phyloP scores from a whole-genome alignment of 2,113 vertebrate genomes.

The Paramisgurnus dabryanus region DNA sequence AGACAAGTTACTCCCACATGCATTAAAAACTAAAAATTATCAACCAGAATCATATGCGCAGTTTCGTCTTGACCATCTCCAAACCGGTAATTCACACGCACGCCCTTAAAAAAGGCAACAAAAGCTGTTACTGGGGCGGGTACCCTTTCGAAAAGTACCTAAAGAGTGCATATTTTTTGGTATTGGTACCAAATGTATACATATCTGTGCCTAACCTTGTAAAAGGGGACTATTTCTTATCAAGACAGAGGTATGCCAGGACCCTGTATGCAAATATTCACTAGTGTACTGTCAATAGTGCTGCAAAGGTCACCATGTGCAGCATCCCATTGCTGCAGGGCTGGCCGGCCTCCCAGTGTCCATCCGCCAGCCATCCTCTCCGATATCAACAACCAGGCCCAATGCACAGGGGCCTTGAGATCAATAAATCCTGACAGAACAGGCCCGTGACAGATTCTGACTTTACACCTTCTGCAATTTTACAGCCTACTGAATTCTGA shows the following conservation, averaged over 20 bases:
- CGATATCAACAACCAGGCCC: constrained; percentile 12
- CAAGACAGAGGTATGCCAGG: constrained; percentile 13
- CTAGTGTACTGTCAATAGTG: constrained; percentile 55
- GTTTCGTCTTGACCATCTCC: not conserved
- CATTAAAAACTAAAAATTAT: not conserved
- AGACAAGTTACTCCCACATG: constrained; percentile 18
- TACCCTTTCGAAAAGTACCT: too few relatives aligned
- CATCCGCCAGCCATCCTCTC: constrained; percentile 26
- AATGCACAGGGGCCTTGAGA: not conserved
- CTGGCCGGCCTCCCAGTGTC: constrained; percentile 70
- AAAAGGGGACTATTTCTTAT: not conserved
- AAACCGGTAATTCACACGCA: too few relatives aligned
- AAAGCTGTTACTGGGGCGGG: too few relatives aligned
- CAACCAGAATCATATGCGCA: not conserved
- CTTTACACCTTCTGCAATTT: constrained; percentile 3
- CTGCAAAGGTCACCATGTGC: constrained; percentile 67
- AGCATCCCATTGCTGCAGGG: constrained; percentile 70
- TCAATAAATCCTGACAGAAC: not conserved
- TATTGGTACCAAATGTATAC: too few relatives aligned
- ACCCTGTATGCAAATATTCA: constrained; percentile 32
- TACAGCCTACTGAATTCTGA: not conserved
- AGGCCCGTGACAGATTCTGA: not conserved
- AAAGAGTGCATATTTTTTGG: too few relatives aligned
- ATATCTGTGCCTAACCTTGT: too few relatives aligned
- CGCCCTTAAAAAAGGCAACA: too few relatives aligned